Base-by-base conservation (phyloP, 2,797 vertebrate species). In the Falco rusticolus region DNA sequence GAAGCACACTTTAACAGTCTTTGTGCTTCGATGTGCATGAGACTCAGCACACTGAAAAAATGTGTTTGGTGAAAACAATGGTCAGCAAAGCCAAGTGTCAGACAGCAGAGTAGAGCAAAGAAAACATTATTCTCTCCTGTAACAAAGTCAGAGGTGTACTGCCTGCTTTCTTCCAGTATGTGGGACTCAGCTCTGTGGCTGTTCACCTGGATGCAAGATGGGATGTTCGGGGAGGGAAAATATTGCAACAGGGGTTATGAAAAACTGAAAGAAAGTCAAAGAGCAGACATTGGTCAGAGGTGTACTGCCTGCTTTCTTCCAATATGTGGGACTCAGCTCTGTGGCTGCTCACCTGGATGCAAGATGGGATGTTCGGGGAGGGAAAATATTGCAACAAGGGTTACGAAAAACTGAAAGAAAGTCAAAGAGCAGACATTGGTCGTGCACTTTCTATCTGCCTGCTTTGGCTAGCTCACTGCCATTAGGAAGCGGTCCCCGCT, bases 251-350 rank as follows among this genome's bases (percentile, higher is more conserved):
- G 11, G 28, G 29, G 7, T 13, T 50, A 21, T 29, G 41, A 50
- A 47, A 57, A 71, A 43, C 41, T 18, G 37, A 72, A 54, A 24
- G 25, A 16, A 66, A 74, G 48, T 6, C 16, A 48, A 71, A 54
- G 29, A 87, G 34, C 10, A 68, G 63, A 21, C 4, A 0, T 14
- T 33, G 61, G 61, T 0, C 0, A 37, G 37, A 37, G 37, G 37
- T 37, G 37, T 33, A 5, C 33, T 4, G 2, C n/a, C 45, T 33
- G 15, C 29, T 80, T 77, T 66, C 56, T 33, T 83, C 53, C 39
- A 26, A 1, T 33, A 18, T 12, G 12, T 39, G 93, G 37, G 63
- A 39, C 31, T 87, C 31, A 6, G 9, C 33, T 77, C 56, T 59
- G 39, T 37, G n/a, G 18, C 39, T 64, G 57, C 64, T 81, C 43